Evolutionary conservation across 2,888 invertebrate genomes (phyloP), one percentile per base, ranked within the genome.

Genomic region (Leptinotarsa haldemani): DNA sequence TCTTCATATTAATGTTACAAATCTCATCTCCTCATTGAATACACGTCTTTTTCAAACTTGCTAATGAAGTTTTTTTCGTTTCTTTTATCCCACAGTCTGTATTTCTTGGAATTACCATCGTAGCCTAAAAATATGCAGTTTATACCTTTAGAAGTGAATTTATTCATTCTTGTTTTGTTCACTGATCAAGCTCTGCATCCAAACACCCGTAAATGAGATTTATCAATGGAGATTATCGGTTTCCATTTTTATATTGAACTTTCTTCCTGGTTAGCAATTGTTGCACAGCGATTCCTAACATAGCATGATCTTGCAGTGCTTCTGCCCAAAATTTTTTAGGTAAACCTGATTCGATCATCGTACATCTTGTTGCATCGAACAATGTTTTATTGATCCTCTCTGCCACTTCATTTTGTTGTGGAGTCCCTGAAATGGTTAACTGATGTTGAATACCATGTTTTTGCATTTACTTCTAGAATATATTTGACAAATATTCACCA

Each of bases 361-460:
- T 47, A 65, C 65, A 65, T 46, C 22, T 47, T 4, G 48, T 20
- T 20, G 20, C 15, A 7, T 65, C 48, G 13, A 65, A 65, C 15
- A 66, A 40, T 47, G 72, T 68, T 72, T 52, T 18, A 69, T 73
- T 69, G 5, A 71, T 65, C 53, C 71, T 64, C n/a, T 71, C 66
- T n/a, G 65, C 71, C 7, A 71, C 71, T 52, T 56, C 65, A 56
- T 66, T 71, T 65, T 71, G 65, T 53, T 71, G 70, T n/a, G 70
- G 71, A 20, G 58, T 66, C 22, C 66, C 58, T 50, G 63, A 66
- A 15, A 66, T 66, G 5, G 71, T 71, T 47, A 67, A 40, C 50
- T 67, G 71, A 71, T 67, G 66, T 30, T 61, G 66, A 25, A 68
- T 67, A 40, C 67, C 66, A 56, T 71, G 16, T 47, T 67, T 46